phyloP scores from a whole-genome alignment of 1,140 invertebrate genomes.

The Ceratina calcarata region DNA sequence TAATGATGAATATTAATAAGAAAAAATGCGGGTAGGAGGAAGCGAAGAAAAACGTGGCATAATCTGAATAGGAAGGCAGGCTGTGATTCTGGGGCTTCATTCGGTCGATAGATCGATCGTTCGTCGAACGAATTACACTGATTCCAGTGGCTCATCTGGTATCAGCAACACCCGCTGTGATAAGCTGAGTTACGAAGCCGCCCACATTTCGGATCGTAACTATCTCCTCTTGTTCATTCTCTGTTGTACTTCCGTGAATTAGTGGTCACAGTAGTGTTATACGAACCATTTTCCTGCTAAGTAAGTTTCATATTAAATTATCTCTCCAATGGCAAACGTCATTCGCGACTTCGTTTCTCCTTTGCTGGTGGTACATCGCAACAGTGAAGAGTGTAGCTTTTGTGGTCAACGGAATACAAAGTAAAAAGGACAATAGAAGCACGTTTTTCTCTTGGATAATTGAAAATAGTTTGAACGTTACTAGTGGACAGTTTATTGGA shows the following conservation, averaged over 20 bases:
- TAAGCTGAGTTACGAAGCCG: conserved; percentile 35
- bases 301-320: not conserved
- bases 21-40: too few species aligned
- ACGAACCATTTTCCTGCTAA: not conserved
- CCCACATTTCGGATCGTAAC: conserved; percentile 38
- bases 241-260: not conserved
- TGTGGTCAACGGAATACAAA: not conserved
- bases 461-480: not conserved
- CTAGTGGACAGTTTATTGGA: not conserved
- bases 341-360: not conserved
- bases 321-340: not conserved
- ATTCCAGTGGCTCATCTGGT: conserved; percentile 32
- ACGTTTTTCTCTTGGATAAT: not conserved
- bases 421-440: not conserved
- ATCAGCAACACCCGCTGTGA: conserved; percentile 47
- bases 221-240: not conserved
- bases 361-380: not conserved
- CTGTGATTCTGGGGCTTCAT: conserved; percentile 24
- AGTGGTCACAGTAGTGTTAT: not conserved
- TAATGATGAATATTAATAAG: not conserved
- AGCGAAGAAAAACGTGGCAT: not conserved
- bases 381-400: not conserved
- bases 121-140: conserved; percentile 20
- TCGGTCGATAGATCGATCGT: conserved; percentile 33
- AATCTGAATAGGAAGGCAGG: conserved; percentile 22